Conservation (phyloP, 2,888 invertebrate genomes). For the Andrena bucephala region DNA sequence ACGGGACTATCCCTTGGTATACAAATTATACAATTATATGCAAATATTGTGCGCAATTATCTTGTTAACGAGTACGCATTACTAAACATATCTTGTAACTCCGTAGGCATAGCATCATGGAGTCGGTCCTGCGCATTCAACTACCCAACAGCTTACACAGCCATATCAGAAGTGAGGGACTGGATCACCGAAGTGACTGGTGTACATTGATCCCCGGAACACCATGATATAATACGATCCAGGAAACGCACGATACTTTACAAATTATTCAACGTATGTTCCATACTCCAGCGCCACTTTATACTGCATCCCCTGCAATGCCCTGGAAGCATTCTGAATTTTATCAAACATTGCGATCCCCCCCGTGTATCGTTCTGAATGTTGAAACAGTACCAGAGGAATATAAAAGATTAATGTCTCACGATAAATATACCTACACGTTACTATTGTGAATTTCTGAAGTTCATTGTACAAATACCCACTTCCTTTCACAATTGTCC, state of each 20-base stretch:
- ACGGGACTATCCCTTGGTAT: too few relatives aligned
- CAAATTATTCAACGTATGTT: neutral
- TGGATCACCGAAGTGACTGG: constrained; percentile 74
- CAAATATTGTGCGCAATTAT: neutral
- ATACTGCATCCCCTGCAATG: neutral
- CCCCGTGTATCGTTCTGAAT: neutral
- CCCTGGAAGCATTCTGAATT: neutral
- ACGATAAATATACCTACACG: too few relatives aligned
- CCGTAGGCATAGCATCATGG: constrained; percentile 75
- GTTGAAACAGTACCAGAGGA: neutral
- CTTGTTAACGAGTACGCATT: neutral
- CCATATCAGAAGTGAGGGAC: constrained; percentile 66
- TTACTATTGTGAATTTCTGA: too few relatives aligned
- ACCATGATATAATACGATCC: neutral
- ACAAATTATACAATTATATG: too few relatives aligned
- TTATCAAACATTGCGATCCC: neutral
- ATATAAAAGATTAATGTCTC: neutral
- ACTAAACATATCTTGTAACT: neutral
- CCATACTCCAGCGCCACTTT: neutral
- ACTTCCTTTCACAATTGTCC: too few relatives aligned
- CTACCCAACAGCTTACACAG: constrained; percentile 74
- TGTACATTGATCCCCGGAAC: constrained; percentile 25
- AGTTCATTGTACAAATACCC: too few relatives aligned
- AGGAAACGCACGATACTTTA: neutral
- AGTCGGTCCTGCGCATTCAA: constrained; percentile 71